Percentiles rank a stretch among this genome's conserved stretches.
Evolutionary conservation across 1,140 invertebrate genomes (phyloP).

Genomic region (Myzus persicae): DNA sequence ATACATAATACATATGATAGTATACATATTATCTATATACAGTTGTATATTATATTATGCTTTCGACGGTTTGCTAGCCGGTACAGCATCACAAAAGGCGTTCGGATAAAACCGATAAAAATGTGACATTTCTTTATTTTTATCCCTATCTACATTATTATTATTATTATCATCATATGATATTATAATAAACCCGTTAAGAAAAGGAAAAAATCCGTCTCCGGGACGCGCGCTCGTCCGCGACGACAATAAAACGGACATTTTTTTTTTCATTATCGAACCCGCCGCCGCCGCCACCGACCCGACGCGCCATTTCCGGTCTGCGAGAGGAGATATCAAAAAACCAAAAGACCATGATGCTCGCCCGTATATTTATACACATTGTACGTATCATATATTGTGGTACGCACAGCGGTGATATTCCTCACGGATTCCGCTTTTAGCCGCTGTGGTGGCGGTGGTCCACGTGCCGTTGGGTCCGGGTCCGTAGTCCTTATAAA

Average conservation of each 20-base stretch:
- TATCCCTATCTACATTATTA: neutral
- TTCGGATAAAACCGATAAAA: slow-evolving; percentile 1
- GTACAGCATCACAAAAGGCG: neutral
- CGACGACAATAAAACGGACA: slow-evolving; percentile 24
- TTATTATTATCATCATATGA: neutral
- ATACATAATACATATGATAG: neutral
- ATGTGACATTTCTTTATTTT: slow-evolving; percentile 10
- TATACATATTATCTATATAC: no score
- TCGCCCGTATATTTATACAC: neutral
- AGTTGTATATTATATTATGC: neutral
- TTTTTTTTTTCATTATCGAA: neutral
- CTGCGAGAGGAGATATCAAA: neutral
- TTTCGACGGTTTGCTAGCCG: neutral
- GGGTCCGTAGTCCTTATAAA: neutral
- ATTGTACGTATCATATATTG: neutral
- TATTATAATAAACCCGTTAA: slow-evolving; percentile 12
- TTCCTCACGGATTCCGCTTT: neutral
- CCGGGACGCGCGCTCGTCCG: neutral
- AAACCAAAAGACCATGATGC: neutral
- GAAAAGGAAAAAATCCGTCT: slow-evolving; percentile 9
- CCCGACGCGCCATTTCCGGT: slow-evolving; percentile 21
- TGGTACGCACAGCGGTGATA: neutral
- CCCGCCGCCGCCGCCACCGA: neutral
- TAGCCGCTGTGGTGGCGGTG: neutral
- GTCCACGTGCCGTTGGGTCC: neutral